These are phyloP conservation scores for Drosophila cardini DNA, from an alignment of 1,140 invertebrate genomes.

Conservation along the genomic window DNA sequence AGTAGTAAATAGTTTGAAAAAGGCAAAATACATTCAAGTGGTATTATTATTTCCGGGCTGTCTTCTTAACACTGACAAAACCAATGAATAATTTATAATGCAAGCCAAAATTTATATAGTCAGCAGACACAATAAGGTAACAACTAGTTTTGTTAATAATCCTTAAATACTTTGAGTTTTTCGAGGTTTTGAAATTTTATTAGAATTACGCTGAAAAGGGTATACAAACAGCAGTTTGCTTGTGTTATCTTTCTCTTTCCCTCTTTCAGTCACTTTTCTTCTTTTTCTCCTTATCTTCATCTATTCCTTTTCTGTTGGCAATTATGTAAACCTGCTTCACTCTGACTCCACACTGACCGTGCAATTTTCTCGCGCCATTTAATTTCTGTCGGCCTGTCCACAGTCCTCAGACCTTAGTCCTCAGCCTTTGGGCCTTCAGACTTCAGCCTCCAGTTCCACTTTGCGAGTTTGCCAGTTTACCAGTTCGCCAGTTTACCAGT, in stretches of 20 bases:
- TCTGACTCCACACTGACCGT: constrained; percentile 68
- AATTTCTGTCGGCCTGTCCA: constrained; percentile 62
- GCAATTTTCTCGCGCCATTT: constrained; percentile 83
- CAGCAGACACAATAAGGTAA: background rate
- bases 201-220: background rate
- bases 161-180: constrained; percentile 9
- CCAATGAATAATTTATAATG: background rate
- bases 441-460: constrained; percentile 29
- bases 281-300: constrained; percentile 19
- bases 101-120: constrained; percentile 8
- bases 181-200: constrained; percentile 9
- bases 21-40: constrained; percentile 9
- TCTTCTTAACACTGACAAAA: background rate
- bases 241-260: constrained; percentile 7
- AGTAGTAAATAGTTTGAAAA: constrained; percentile 66
- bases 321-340: constrained; percentile 78
- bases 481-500: constrained; percentile 19
- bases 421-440: constrained; percentile 16
- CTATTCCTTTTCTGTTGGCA: constrained; percentile 52
- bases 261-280: background rate
- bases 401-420: constrained; percentile 11
- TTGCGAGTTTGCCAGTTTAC: constrained; percentile 42
- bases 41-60: constrained; percentile 4
- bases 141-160: constrained; percentile 1
- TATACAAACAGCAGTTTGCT: constrained; percentile 8